Evolutionary conservation across 2,888 invertebrate genomes (phyloP).

Genomic region (Papilio protenor): DNA sequence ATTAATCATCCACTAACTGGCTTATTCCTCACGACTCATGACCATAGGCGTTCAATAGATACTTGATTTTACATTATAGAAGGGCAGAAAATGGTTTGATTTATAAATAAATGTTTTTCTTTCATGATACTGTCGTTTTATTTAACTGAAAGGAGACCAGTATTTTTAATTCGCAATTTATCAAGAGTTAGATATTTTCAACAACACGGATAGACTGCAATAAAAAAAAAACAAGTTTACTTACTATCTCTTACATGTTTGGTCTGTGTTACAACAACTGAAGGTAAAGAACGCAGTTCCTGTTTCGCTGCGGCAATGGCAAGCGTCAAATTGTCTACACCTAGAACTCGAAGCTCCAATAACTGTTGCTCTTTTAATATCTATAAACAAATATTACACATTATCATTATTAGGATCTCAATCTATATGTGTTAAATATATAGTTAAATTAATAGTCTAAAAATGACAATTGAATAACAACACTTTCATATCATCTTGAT

Average conservation of each 20-base stretch:
- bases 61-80: not conserved
- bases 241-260: slow-evolving; percentile 85
- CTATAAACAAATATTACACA: slow-evolving; percentile 58
- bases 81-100: not conserved
- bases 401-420: no score
- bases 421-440: no score
- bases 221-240: slow-evolving; percentile 39
- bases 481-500: no score
- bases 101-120: not conserved
- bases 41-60: not conserved
- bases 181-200: not conserved
- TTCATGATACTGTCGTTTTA: not conserved
- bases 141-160: not conserved
- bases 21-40: slow-evolving; percentile 20
- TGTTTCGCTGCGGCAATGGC: slow-evolving; percentile 84
- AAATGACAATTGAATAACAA: no score
- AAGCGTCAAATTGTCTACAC: slow-evolving; percentile 83
- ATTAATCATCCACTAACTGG: slow-evolving; percentile 33
- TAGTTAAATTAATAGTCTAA: no score
- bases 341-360: slow-evolving; percentile 74
- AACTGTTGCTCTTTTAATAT: slow-evolving; percentile 82
- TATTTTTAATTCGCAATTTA: not conserved
- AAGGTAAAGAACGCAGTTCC: slow-evolving; percentile 85
- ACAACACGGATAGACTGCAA: not conserved
- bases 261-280: slow-evolving; percentile 84